Base-by-base conservation (phyloP, 2,797 vertebrate species). In the Mastacembelus armatus region DNA sequence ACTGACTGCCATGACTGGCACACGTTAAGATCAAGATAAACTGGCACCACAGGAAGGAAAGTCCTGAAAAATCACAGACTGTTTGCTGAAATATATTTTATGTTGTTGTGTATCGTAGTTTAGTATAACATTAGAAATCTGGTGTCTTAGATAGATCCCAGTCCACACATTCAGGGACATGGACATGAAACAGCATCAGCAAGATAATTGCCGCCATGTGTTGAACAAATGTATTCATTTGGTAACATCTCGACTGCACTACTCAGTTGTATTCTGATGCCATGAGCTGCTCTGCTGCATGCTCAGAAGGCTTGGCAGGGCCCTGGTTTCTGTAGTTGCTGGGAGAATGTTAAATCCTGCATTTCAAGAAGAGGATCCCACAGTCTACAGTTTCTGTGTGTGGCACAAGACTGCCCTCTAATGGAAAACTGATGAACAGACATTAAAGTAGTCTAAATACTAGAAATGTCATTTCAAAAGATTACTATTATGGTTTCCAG, bases 361-460 rank as follows among this genome's bases (percentile, higher is more conserved):
- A 39, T 51, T 7, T 55, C 22, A 54, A 22, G 43, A 39, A 9
- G 6, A 70, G n/a, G 35, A n/a, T n/a, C n/a, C 21, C 1, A 42
- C 8, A 0, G 18, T 27, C 27, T 18, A 7, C 19, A 29, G 48
- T 29, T 39, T 30, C n/a, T n/a, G 10, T 38, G 35, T 70, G 61
- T 63, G 61, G 64, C 57, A 33, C 84, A 73, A 89, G 21, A 91
- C 72, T 92, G 91, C 78, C 89, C 87, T 78, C 91, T 66, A 39
- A 56, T 88, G 92, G 87, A 57, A 10, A 22, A 10, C 5, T 0
- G 15, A 24, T 10, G 36, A 57, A 47, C 26, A 66, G 47, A 57
- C 0, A 4, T 16, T 16, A 4, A 21, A 30, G 29, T 32, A 36
- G 48, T 16, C 12, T 21, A n/a, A 36, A 18, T 5, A 7, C 14